A percentile compares a stretch with the other conserved stretches of the same genome.
These are phyloP conservation scores for Chelidonichthys spinosus DNA, from an alignment of 2,797 vertebrate genomes.

Conservation along the genomic window DNA sequence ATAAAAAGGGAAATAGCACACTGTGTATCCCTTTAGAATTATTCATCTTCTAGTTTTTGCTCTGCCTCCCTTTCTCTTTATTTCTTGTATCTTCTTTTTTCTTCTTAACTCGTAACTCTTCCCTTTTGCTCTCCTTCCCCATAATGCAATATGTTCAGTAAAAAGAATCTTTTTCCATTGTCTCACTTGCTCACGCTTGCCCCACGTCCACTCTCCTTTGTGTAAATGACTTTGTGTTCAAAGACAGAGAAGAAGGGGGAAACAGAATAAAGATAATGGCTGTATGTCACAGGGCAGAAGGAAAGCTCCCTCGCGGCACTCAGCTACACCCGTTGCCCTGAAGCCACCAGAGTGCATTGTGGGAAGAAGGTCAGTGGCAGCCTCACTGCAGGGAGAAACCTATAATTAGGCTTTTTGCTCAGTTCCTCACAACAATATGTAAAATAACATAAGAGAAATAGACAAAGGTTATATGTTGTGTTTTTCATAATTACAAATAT, in stretches of 20 bases:
- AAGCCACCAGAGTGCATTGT: constrained; percentile 71
- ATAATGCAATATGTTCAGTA: constrained; percentile 1
- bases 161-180: neutral
- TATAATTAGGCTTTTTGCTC: constrained; percentile 50
- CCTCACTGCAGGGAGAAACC: constrained; percentile 41
- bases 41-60: neutral
- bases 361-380: constrained; percentile 63
- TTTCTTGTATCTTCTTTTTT: neutral
- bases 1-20: neutral
- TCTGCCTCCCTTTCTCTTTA: constrained; percentile 27
- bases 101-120: neutral
- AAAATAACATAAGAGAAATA: neutral
- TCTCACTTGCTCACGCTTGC: neutral
- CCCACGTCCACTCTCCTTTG: constrained; percentile 6
- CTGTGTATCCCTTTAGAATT: neutral
- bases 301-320: constrained; percentile 55
- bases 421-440: constrained; percentile 41
- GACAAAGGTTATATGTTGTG: too few species aligned
- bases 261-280: constrained; percentile 50
- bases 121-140: constrained; percentile 3
- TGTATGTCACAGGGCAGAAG: constrained; percentile 43
- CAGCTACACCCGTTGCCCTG: constrained; percentile 70
- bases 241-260: constrained; percentile 27
- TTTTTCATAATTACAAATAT: neutral
- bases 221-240: constrained; percentile 32